Percentiles rank a stretch among this genome's conserved stretches.
These are phyloP conservation scores for Aptenodytes forsteri DNA, from an alignment of 2,113 vertebrate genomes.

Conservation along the genomic window DNA sequence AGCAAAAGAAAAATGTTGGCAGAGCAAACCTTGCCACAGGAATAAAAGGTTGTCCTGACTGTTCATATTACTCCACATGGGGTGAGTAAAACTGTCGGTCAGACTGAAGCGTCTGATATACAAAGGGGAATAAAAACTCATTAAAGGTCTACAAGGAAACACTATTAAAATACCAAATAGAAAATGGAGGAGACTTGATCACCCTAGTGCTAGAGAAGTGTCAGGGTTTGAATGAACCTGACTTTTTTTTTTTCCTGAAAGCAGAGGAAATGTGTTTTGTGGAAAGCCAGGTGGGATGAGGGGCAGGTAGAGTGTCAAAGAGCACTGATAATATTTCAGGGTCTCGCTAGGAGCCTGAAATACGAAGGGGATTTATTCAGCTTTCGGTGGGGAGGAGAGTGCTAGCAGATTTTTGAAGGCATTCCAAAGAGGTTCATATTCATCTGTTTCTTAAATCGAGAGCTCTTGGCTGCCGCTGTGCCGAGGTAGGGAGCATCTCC, in stretches of 20 bases:
- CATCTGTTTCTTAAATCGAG: slow-evolving; percentile 57
- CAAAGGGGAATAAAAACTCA: slow-evolving; percentile 33
- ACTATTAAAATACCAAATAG: slow-evolving; percentile 44
- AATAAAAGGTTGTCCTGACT: slow-evolving; percentile 12
- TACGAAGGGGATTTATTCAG: neutral
- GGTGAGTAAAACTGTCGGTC: slow-evolving; percentile 49
- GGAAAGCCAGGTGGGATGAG: slow-evolving; percentile 27
- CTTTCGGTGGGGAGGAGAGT: neutral
- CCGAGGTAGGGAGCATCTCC: slow-evolving; percentile 12
- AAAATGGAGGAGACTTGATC: slow-evolving; percentile 5
- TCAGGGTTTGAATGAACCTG: neutral
- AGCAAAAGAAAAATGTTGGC: slow-evolving; percentile 10
- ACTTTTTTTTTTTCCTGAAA: neutral
- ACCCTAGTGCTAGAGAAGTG: neutral
- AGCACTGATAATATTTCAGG: slow-evolving; percentile 53
- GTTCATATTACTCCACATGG: slow-evolving; percentile 5
- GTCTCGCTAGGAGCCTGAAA: neutral
- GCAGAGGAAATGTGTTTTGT: slow-evolving; percentile 21
- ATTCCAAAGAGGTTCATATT: neutral
- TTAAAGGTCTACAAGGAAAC: slow-evolving; percentile 45
- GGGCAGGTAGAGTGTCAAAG: slow-evolving; percentile 38
- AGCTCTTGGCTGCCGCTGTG: slow-evolving; percentile 6
- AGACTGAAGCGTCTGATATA: slow-evolving; percentile 1
- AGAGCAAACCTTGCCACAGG: slow-evolving; percentile 15
- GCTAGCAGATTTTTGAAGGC: slow-evolving; percentile 61